Base-by-base conservation (phyloP, 2,888 invertebrate species). In the Monoplex corrugatus region DNA sequence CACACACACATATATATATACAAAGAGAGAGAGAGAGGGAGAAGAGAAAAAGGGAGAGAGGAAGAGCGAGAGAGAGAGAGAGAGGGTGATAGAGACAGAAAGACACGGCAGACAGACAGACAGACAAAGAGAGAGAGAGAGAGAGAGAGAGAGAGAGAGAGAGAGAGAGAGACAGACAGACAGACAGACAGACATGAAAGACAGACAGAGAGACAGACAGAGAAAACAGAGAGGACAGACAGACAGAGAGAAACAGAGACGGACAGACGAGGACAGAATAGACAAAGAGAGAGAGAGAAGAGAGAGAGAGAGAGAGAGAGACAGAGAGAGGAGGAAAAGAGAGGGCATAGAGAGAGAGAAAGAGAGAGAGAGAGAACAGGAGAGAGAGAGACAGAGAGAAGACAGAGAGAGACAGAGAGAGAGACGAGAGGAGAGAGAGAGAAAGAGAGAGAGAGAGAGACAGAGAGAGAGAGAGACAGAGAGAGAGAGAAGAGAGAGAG, bases 31-130 rank as follows among this genome's bases (percentile, higher is more conserved):
- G 63, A 23, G 23, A 63, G 8, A 28, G 16, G 23, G 6, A 68
- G 28, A 8, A 1, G 28, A 16, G n/a, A 6, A n/a, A 0, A n/a
- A 28, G 28, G n/a, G 28, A 13, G 68, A 68, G n/a, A n/a, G 10
- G n/a, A 68, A 68, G n/a, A 68, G n/a, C 28, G 68, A n/a, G 68
- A 68, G 68, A 68, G n/a, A 68, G 68, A n/a, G n/a, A 68, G n/a
- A n/a, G 68, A 68, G n/a, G 32, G 23, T 8, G n/a, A n/a, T 28
- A 23, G 1, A 57, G 57, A 57, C 1, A 10, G 10, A 10, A 8
- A 68, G 68, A 1, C n/a, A n/a, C n/a, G n/a, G 8, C 2, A n/a
- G n/a, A n/a, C 1, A 68, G 68, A 23, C 6, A 68, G 2, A 68
- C n/a, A n/a, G 23, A 23, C 1, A 75, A 1, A 75, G 35, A 75